Evolutionary conservation across 2,888 invertebrate genomes (phyloP).

Genomic region (Charanyca ferruginea): DNA sequence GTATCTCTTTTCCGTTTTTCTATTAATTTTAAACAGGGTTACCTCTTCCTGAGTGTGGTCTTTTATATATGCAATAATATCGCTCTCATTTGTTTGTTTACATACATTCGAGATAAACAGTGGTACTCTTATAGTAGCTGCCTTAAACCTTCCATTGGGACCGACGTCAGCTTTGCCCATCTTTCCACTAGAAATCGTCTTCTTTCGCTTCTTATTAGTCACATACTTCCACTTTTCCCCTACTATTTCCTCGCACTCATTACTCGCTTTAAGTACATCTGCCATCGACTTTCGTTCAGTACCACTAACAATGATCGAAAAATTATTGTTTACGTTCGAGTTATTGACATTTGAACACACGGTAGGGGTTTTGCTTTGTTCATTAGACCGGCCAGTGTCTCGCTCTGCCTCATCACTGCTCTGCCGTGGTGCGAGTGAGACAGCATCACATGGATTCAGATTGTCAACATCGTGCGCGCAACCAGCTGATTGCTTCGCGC

Average conservation of each 20-base stretch:
- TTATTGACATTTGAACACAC: constrained; percentile 1
- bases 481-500: constrained; percentile 5
- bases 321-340: constrained; percentile 3
- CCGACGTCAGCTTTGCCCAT: constrained; percentile 2
- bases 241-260: neutral
- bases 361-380: constrained; percentile 7
- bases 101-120: constrained; percentile 3
- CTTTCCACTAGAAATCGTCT: neutral
- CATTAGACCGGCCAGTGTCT: neutral
- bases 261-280: constrained; percentile 1
- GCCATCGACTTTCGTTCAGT: constrained; percentile 6
- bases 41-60: constrained; percentile 4
- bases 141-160: constrained; percentile 8
- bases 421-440: neutral
- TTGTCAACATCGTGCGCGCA: neutral
- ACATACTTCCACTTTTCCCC: constrained; percentile 3
- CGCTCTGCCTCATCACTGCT: constrained; percentile 5
- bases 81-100: constrained; percentile 5
- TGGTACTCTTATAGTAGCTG: constrained; percentile 1
- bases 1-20: constrained; percentile 5
- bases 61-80: constrained; percentile 7
- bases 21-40: constrained; percentile 3
- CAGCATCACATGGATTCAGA: constrained; percentile 2
- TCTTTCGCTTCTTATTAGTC: neutral
- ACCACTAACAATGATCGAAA: neutral